A percentile compares a stretch with the other conserved stretches of the same genome.
Evolutionary conservation across 2,113 vertebrate species (phyloP).

Genomic region (Neogale vison): DNA sequence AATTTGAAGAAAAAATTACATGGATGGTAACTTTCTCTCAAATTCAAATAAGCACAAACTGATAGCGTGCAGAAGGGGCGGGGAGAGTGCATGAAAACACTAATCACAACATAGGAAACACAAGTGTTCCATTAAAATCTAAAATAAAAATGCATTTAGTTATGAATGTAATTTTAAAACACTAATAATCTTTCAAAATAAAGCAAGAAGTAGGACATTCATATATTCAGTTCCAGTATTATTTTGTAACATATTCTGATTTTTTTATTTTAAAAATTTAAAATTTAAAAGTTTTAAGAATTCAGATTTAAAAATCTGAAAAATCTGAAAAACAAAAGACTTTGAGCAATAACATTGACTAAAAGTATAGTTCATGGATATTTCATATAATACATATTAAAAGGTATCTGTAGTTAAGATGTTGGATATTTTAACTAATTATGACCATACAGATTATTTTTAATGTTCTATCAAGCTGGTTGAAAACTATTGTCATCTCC

Average conservation of each 20-base stretch:
- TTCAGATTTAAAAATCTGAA: not conserved
- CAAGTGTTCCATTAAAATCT: not conserved
- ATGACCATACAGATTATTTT: not conserved
- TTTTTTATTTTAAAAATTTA: too few species aligned
- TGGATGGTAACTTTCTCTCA: not conserved
- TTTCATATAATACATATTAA: not conserved
- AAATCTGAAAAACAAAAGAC: not conserved
- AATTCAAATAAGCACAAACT: not conserved
- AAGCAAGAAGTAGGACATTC: not conserved
- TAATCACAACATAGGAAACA: not conserved
- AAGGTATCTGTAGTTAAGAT: not conserved
- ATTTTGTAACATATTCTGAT: not conserved
- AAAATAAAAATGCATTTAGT: not conserved
- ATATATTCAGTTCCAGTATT: not conserved
- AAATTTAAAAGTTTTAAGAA: too few species aligned
- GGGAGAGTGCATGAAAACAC: not conserved
- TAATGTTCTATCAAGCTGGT: not conserved
- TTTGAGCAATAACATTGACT: not conserved
- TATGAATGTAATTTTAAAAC: not conserved
- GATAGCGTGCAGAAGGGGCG: rapidly evolving
- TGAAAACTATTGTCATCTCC: not conserved
- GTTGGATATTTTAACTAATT: not conserved
- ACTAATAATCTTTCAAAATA: not conserved
- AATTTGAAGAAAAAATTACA: not conserved
- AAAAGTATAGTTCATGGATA: not conserved